Evolutionary conservation across 2,797 vertebrate species (phyloP).

Genomic region (Coranthus polyacanthus): DNA sequence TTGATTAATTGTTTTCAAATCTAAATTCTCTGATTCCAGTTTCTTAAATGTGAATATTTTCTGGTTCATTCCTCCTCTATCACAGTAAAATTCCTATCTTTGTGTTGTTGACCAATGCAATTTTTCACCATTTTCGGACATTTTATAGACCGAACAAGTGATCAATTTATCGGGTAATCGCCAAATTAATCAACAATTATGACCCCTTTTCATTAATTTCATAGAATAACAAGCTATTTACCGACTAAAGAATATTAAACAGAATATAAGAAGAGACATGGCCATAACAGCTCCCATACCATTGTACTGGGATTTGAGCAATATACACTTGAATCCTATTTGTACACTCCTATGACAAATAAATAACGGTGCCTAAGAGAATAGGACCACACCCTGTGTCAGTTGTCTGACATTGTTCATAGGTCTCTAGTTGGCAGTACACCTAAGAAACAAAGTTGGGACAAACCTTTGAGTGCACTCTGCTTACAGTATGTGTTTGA

Average conservation of each 20-base stretch:
- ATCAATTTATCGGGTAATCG: too few relatives aligned
- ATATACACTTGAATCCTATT: conserved; percentile 17
- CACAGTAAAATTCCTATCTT: too few relatives aligned
- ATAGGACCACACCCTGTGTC: conserved; percentile 7
- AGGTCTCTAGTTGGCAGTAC: conserved; percentile 23
- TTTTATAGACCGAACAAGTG: too few relatives aligned
- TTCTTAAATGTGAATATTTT: too few relatives aligned
- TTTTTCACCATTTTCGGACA: too few relatives aligned
- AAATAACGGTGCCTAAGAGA: conserved; percentile 16
- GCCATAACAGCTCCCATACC: background rate
- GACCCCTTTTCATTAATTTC: too few relatives aligned
- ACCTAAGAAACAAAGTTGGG: conserved; percentile 13
- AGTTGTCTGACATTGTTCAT: conserved; percentile 49
- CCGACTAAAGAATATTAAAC: background rate
- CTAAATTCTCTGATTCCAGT: too few relatives aligned
- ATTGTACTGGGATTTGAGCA: background rate
- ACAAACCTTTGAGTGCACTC: conserved; percentile 8
- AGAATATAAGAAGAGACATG: background rate
- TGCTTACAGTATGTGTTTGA: conserved; percentile 29
- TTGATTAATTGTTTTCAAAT: too few relatives aligned
- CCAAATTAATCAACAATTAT: too few relatives aligned
- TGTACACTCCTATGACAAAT: conserved; percentile 26
- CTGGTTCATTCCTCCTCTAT: too few relatives aligned
- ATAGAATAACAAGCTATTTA: too few relatives aligned
- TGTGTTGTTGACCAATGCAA: too few relatives aligned